These are phyloP conservation scores for Cataglyphis albicans DNA, from an alignment of 2,888 invertebrate genomes.

Conservation along the genomic window DNA sequence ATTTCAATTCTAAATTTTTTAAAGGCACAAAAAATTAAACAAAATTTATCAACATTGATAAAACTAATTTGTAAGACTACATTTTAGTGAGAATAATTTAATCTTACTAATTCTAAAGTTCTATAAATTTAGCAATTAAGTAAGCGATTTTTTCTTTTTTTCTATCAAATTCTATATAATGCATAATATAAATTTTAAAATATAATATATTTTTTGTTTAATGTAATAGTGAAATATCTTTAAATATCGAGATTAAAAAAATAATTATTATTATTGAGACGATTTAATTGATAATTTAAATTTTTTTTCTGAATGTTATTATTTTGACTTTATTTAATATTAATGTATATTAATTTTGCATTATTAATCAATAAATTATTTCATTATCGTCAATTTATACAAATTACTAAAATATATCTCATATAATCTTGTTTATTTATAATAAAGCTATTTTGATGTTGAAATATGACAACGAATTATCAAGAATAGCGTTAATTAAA, in stretches of 20 bases:
- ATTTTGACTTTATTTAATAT: neutral
- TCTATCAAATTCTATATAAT: neutral
- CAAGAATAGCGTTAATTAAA: neutral
- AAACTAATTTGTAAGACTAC: neutral
- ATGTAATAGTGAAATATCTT: neutral
- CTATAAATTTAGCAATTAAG: constrained; percentile 5
- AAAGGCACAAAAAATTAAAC: neutral
- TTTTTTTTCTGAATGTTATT: neutral
- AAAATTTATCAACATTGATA: neutral
- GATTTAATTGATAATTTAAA: neutral
- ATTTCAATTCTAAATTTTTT: neutral
- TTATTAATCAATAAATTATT: neutral
- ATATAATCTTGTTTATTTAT: neutral
- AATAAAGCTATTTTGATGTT: neutral
- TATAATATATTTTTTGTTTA: neutral
- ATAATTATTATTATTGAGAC: neutral
- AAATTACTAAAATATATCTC: constrained; percentile 4
- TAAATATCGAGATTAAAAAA: neutral
- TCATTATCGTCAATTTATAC: neutral
- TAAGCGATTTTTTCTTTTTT: neutral
- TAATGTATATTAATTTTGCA: neutral
- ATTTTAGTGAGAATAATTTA: neutral
- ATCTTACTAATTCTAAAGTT: neutral
- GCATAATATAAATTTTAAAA: neutral
- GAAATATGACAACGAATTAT: neutral